phyloP scores from a whole-genome alignment of 2,797 vertebrate species.

The Aphelocoma californica region DNA sequence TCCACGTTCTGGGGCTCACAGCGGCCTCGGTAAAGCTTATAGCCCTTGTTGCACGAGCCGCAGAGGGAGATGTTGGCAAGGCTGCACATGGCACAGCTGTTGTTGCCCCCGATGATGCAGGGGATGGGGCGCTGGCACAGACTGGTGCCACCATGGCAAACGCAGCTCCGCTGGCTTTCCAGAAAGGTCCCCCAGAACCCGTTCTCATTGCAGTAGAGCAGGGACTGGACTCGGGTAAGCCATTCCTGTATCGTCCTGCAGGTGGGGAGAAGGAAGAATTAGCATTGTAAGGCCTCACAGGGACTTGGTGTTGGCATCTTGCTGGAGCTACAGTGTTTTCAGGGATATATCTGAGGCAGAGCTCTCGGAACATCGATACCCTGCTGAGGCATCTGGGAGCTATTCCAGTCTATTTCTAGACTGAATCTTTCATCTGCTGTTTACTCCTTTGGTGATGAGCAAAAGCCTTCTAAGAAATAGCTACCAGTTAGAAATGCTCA shows the following conservation, averaged over 20 bases:
- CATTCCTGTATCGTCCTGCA: conserved; percentile 96
- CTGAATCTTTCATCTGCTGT: background rate
- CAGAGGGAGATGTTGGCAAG: conserved; percentile 98
- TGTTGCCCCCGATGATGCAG: conserved; percentile 96
- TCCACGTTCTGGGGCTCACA: conserved; percentile 99
- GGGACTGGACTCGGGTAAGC: conserved; percentile 96
- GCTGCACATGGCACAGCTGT: conserved; percentile 99
- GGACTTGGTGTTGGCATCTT: background rate
- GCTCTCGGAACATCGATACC: background rate
- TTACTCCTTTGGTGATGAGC: background rate
- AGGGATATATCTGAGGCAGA: background rate
- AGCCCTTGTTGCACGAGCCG: conserved; percentile 99
- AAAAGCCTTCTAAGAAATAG: conserved; percentile 3
- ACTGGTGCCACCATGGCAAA: conserved; percentile 93
- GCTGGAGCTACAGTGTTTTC: background rate
- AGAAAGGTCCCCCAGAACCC: conserved; percentile 98
- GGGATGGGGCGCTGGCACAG: conserved; percentile 97
- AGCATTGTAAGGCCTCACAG: background rate
- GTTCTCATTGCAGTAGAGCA: conserved; percentile 98
- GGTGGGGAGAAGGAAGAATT: conserved; percentile 9
- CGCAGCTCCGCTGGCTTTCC: conserved; percentile 94
- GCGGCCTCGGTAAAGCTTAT: conserved; percentile 95
- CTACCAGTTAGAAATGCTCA: background rate
- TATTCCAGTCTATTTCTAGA: conserved; percentile 1
- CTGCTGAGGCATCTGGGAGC: background rate